Conservation (phyloP, 2,888 invertebrate species). For the Seira musarum region DNA sequence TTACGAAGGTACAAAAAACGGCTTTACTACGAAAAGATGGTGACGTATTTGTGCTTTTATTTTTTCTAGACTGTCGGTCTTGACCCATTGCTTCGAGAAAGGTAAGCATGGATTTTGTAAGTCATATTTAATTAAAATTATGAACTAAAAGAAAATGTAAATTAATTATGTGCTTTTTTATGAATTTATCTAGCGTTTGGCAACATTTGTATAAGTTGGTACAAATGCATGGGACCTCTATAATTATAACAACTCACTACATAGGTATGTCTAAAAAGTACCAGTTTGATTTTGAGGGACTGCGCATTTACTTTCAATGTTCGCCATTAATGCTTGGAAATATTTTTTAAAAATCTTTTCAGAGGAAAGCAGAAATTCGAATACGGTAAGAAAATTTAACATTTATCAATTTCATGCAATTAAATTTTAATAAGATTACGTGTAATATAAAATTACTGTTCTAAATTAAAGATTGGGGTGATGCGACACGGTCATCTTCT, state of each 20-base stretch:
- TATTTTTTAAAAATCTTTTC: constrained; percentile 44
- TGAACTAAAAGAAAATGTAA: neutral
- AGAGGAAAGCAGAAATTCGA: constrained; percentile 49
- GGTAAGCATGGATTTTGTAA: constrained; percentile 73
- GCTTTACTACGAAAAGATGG: no score
- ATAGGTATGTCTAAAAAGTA: no score
- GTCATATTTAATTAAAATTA: neutral
- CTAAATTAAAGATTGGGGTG: constrained; percentile 61
- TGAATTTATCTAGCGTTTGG: constrained; percentile 57
- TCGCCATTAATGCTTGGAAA: no score
- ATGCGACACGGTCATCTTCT: constrained; percentile 62
- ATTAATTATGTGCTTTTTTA: neutral
- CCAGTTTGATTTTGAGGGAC: no score
- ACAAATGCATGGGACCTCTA: neutral
- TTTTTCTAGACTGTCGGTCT: constrained; percentile 79
- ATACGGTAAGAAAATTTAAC: constrained; percentile 44
- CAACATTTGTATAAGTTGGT: constrained; percentile 57
- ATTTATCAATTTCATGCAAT: neutral
- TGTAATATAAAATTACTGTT: no score
- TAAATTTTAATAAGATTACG: constrained; percentile 24
- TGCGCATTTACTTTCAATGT: no score
- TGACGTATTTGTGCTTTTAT: no score
- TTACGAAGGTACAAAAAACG: no score
- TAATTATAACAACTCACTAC: neutral
- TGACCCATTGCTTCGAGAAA: constrained; percentile 89